Evolutionary conservation across 2,113 vertebrate genomes (phyloP), one percentile per base, ranked within the genome.

Genomic region (Ceyx margarethae): DNA sequence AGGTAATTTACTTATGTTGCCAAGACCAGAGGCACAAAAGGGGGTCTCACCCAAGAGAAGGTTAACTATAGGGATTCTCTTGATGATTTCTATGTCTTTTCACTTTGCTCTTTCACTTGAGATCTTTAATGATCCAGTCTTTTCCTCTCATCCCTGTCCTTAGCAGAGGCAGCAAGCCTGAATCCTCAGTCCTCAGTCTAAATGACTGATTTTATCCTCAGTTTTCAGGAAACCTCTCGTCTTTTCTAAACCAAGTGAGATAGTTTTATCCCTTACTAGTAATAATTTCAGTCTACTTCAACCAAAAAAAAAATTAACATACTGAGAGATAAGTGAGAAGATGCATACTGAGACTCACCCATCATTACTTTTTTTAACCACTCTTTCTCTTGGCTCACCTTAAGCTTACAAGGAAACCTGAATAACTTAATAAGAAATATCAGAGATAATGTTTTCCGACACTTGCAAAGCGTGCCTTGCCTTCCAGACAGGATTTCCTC

Each of bases 401-500:
- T 79, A 85, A 95, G 35, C 57, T 84, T 85, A 42, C 76, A 50
- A 2, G 23, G 65, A 58, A 95, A 51, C 83, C 82, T 80, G 71
- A 51, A 92, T 45, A 90, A 91, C 19, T 62, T 92, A 71, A 89
- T 80, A 81, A 77, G 53, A 75, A 85, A 66, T 85, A 95, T 69
- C 93, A 95, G 57, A 93, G 76, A 51, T 91, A 92, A 94, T 91
- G n/a, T 82, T 75, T 91, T 61, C 35, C 0, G 26, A 85, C 84
- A 73, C 60, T 82, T 92, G 93, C 89, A 94, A 94, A 95, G 80
- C 19, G 5, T 81, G 79, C 81, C 60, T 93, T 89, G 84, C 87
- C 85, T 95, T 90, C 87, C 69, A 90, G 91, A 91, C 95, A 95
- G 78, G 76, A 88, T 96, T 95, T 92, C 87, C 76, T 94, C 51